Conservation (phyloP, 1,140 invertebrate genomes). For the Drosophila sp. region DNA sequence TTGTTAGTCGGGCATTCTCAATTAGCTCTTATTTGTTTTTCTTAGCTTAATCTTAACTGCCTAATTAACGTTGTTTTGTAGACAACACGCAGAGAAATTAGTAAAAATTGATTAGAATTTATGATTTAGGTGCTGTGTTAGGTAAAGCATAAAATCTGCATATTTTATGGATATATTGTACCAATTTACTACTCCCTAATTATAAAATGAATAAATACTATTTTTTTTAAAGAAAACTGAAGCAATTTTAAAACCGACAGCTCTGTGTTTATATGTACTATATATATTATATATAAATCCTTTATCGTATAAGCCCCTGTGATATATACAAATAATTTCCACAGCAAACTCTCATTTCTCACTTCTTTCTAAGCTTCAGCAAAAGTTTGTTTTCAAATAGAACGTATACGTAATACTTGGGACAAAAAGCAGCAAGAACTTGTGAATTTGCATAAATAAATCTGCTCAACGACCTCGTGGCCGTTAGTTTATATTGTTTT, state of each 20-base stretch:
- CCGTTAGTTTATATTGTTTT: conserved; percentile 14
- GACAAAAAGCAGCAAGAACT: background rate
- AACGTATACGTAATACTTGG: background rate
- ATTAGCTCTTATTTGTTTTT: conserved; percentile 7
- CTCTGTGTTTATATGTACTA: too few relatives aligned
- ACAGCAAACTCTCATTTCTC: conserved; percentile 4
- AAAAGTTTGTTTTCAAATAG: conserved; percentile 10
- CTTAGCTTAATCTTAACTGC: conserved; percentile 6
- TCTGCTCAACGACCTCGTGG: conserved; percentile 28
- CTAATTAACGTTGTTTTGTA: conserved; percentile 14
- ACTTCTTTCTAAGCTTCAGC: conserved; percentile 10
- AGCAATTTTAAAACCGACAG: too few relatives aligned
- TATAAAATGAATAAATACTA: background rate
- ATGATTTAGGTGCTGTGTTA: conserved; percentile 16
- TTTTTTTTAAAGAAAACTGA: too few relatives aligned
- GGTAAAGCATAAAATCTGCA: background rate
- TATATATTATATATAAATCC: too few relatives aligned
- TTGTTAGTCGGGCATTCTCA: background rate
- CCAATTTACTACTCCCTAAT: background rate
- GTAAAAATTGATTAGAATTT: conserved; percentile 34
- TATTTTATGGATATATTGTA: background rate
- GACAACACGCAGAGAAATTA: conserved; percentile 2
- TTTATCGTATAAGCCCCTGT: too few relatives aligned
- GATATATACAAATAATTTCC: background rate
- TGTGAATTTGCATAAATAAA: conserved; percentile 30